phyloP scores from a whole-genome alignment of 2,113 vertebrate species.

The Peromyscus polionotus region DNA sequence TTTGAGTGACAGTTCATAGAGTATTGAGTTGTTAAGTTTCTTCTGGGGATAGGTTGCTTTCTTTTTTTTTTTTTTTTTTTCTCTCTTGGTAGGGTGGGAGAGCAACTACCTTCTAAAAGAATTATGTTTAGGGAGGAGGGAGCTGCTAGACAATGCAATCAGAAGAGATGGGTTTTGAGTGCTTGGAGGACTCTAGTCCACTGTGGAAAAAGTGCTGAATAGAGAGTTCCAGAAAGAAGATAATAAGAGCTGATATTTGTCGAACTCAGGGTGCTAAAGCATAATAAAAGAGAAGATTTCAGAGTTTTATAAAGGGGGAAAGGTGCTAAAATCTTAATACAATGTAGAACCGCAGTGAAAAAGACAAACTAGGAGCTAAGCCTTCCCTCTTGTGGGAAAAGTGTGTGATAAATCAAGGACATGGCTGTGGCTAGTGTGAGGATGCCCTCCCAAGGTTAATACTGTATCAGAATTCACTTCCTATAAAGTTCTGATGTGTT shows the following conservation, averaged over 20 bases:
- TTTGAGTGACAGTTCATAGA: not conserved
- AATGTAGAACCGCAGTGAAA: conserved; percentile 42
- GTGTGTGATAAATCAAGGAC: conserved; percentile 47
- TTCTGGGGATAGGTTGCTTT: not conserved
- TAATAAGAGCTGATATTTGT: conserved; percentile 12
- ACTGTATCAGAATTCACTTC: not conserved
- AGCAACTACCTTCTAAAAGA: not conserved
- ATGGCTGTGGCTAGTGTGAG: not conserved
- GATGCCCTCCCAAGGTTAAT: not conserved
- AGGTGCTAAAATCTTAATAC: conserved; percentile 76
- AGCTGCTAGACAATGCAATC: not conserved
- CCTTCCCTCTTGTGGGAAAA: not conserved
- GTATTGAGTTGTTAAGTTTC: not conserved
- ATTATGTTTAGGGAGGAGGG: conserved; percentile 21
- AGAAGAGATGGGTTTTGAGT: not conserved
- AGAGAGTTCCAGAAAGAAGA: conserved; percentile 16
- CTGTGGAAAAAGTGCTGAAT: conserved; percentile 42
- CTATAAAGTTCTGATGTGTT: not conserved
- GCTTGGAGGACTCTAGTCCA: not conserved
- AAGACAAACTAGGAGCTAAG: conserved; percentile 68
- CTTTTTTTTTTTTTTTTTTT: not conserved
- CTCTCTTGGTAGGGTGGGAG: not conserved
- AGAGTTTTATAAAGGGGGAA: conserved; percentile 25
- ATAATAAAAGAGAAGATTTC: conserved; percentile 74
- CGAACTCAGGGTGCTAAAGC: conserved; percentile 8